Evolutionary conservation across 2,797 vertebrate genomes (phyloP).

Genomic region (Corythornis leucogaster): DNA sequence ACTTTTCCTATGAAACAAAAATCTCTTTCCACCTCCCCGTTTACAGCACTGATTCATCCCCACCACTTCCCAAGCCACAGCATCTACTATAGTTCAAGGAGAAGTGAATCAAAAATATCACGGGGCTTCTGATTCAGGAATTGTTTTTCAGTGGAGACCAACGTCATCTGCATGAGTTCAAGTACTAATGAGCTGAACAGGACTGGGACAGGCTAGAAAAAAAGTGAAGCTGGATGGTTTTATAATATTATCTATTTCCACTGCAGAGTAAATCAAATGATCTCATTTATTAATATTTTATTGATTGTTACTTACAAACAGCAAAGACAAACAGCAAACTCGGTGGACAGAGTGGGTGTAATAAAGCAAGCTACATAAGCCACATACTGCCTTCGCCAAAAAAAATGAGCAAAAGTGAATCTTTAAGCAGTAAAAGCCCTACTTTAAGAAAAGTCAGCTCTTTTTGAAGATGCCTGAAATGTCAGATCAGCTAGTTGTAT

Average conservation of each 20-base stretch:
- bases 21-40: background rate
- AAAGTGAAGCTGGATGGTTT: conserved; percentile 24
- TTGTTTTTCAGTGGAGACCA: conserved; percentile 23
- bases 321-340: conserved; percentile 35
- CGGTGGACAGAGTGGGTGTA: background rate
- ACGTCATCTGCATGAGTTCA: conserved; percentile 52
- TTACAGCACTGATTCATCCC: background rate
- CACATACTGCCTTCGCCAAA: background rate
- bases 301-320: conserved; percentile 43
- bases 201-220: background rate
- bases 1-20: background rate
- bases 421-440: background rate
- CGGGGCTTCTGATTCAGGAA: background rate
- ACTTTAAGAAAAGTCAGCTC: conserved; percentile 39
- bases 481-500: background rate
- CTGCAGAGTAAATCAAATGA: conserved; percentile 56
- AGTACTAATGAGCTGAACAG: conserved; percentile 62
- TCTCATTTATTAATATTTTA: conserved; percentile 68
- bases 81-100: conserved; percentile 3
- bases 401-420: conserved; percentile 2
- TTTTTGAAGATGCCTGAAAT: conserved; percentile 1
- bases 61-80: background rate
- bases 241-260: background rate
- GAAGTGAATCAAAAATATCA: conserved; percentile 26
- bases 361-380: background rate